These are phyloP conservation scores for Drosophila austrosaltans DNA, from an alignment of 2,888 invertebrate genomes.

Conservation along the genomic window DNA sequence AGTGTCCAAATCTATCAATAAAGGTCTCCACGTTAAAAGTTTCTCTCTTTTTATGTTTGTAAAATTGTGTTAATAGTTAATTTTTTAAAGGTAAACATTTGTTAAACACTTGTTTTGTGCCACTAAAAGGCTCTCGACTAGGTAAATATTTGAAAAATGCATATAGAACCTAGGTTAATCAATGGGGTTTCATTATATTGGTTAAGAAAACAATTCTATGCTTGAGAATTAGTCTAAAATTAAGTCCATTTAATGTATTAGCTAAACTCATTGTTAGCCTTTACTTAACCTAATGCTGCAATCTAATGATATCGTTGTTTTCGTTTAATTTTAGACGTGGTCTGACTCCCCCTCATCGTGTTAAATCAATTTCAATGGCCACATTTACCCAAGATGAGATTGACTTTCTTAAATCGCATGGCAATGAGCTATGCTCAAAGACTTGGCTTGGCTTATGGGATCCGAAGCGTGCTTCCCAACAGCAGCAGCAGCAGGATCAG, in stretches of 20 bases:
- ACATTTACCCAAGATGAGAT: slow-evolving; percentile 98
- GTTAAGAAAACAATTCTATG: too few species aligned
- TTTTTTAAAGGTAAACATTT: not conserved
- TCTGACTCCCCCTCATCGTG: slow-evolving; percentile 98
- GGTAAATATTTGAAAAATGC: not conserved
- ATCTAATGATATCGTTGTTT: not conserved
- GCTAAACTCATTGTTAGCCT: too few species aligned
- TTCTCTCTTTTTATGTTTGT: not conserved
- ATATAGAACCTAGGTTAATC: slow-evolving; percentile 4
- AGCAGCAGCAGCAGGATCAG: slow-evolving; percentile 89
- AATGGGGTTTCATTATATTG: too few species aligned
- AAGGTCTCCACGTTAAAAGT: too few species aligned
- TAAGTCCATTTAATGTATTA: too few species aligned
- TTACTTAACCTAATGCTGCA: not conserved
- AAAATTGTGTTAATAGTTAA: not conserved
- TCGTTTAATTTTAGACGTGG: slow-evolving; percentile 90
- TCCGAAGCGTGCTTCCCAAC: slow-evolving; percentile 88
- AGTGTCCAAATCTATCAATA: too few species aligned
- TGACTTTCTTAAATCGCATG: slow-evolving; percentile 93
- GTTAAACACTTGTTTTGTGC: not conserved
- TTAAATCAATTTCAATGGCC: slow-evolving; percentile 99
- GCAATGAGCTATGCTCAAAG: slow-evolving; percentile 96
- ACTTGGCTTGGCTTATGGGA: slow-evolving; percentile 97
- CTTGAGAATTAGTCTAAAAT: too few species aligned
- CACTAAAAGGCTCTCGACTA: not conserved